Base-by-base conservation (phyloP, 92 coral and sea anemone genomes). In the Montipora capitata region DNA sequence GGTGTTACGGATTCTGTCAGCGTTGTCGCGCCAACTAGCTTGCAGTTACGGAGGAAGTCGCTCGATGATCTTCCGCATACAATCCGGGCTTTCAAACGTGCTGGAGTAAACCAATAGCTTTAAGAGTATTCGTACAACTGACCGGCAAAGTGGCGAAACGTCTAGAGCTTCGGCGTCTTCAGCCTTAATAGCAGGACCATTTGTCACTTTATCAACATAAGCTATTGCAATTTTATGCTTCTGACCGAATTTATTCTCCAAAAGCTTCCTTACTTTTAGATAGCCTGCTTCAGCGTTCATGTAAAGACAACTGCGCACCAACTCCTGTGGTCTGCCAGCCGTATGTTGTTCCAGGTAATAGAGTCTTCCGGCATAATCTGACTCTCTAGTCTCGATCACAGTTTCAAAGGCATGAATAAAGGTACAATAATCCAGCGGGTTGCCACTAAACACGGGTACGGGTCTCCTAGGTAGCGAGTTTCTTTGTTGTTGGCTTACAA, bases 1-100 rank as follows among this genome's bases (percentile, higher is more conserved):
- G 2, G 14, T 75, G 40, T 83, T 69, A 18, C 70, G 73, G 56
- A 91, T 91, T 10, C 42, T 17, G 40, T 87, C 94, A 0, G 91
- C 94, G 14, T 15, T 48, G 45, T 87, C 76, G n/a, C 87, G 89
- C 89, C 94, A 87, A 27, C 70, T 91, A 3, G 42, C 85, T 65
- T 78, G 89, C 38, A 82, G 57, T 20, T 68, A 68, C 59, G 73
- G 81, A 2, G 92, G 86, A 12, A 87, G 77, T 54, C 80, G 77
- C 39, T 82, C 91, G 1, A 91, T 40, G 10, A 48, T 48, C 52
- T 48, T 48, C 52, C 52, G 52, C 52, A 48, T 2, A 48, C 52
- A 48, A 48, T 48, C 52, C 52, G 86, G 6, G 83, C 65, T n/a
- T 58, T 58, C 65, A 58, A 58, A 12, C 65, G 1, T 58, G 65